Percentiles rank a stretch among this genome's conserved stretches.
These are phyloP conservation scores for Heteromormyrus szaboi DNA, from an alignment of 2,797 vertebrate genomes.

Conservation along the genomic window DNA sequence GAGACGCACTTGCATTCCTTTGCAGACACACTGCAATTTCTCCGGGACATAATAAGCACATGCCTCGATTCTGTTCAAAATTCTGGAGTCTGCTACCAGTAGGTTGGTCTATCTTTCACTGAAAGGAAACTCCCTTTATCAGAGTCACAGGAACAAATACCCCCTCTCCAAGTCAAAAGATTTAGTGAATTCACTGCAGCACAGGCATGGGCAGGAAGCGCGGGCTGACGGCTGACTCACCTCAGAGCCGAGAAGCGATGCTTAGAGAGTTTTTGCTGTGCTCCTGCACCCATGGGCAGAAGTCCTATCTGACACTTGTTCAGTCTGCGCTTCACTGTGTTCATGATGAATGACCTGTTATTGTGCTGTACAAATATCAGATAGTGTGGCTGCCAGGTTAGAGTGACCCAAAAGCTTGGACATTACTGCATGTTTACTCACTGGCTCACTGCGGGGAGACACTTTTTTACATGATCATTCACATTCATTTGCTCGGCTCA, in stretches of 20 bases:
- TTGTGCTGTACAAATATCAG: background rate
- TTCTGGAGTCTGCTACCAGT: background rate
- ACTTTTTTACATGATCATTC: background rate
- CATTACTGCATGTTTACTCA: slow-evolving; percentile 21
- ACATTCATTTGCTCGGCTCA: background rate
- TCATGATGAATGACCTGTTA: background rate
- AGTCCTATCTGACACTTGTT: background rate
- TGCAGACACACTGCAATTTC: background rate
- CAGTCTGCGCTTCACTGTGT: background rate
- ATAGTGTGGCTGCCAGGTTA: slow-evolving; percentile 30
- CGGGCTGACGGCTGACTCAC: slow-evolving; percentile 43
- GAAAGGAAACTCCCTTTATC: background rate
- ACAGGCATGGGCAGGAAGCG: background rate
- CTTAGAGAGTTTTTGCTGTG: background rate
- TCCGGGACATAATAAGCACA: background rate
- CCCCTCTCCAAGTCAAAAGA: background rate
- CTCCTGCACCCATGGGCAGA: background rate
- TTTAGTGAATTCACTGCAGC: background rate
- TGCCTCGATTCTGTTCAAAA: background rate
- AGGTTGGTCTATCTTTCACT: background rate
- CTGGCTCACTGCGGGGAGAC: background rate
- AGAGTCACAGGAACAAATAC: background rate
- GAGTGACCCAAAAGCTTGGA: slow-evolving; percentile 46
- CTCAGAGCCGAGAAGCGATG: slow-evolving; percentile 18
- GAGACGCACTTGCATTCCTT: background rate